Evolutionary conservation across 2,888 invertebrate species (phyloP).

Genomic region (Desoria tigrina): DNA sequence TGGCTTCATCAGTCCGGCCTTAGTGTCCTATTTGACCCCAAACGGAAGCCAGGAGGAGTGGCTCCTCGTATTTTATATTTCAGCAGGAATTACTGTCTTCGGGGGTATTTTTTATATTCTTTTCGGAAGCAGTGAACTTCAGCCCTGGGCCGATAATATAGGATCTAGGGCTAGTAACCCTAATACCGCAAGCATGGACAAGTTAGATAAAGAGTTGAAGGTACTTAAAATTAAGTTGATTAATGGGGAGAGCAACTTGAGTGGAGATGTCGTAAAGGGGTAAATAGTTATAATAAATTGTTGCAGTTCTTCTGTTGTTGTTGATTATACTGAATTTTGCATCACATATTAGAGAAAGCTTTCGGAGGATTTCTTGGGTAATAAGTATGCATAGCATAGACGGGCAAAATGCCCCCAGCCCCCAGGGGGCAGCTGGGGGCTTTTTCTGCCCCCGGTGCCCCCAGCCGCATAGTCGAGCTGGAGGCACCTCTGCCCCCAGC

Average conservation of each 20-base stretch:
- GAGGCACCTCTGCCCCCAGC: too few relatives aligned
- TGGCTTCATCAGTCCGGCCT: slow-evolving; percentile 57
- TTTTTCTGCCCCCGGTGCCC: too few relatives aligned
- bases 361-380: too few relatives aligned
- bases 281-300: too few relatives aligned
- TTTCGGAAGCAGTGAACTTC: slow-evolving; percentile 58
- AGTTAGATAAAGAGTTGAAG: slow-evolving; percentile 26
- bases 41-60: slow-evolving; percentile 58
- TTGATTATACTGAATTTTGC: too few relatives aligned
- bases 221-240: slow-evolving; percentile 34
- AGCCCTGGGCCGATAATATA: slow-evolving; percentile 56
- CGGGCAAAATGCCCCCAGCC: too few relatives aligned
- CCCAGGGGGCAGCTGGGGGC: too few relatives aligned
- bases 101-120: slow-evolving; percentile 57
- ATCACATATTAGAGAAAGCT: too few relatives aligned
- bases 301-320: too few relatives aligned
- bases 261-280: slow-evolving; percentile 22
- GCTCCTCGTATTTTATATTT: slow-evolving; percentile 57
- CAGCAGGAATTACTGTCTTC: slow-evolving; percentile 56
- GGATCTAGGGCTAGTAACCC: slow-evolving; percentile 13
- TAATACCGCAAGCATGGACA: slow-evolving; percentile 18
- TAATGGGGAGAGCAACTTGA: slow-evolving; percentile 36
- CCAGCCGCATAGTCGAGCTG: too few relatives aligned
- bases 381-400: too few relatives aligned
- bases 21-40: slow-evolving; percentile 57